Conservation (phyloP, 2,797 vertebrate species). For the Chelonia mydas region DNA sequence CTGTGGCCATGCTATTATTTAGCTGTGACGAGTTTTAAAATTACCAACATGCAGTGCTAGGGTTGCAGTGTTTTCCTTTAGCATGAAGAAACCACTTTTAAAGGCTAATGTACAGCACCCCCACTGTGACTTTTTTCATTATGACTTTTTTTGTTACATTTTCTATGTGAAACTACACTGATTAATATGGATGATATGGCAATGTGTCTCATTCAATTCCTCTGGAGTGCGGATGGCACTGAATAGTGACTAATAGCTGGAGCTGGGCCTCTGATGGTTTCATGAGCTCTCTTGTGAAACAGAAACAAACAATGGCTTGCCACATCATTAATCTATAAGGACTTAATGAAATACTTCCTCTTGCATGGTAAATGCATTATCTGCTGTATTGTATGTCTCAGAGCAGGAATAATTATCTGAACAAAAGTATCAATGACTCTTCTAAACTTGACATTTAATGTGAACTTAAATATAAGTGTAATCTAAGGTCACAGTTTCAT, state of each 20-base stretch:
- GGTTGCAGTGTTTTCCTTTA: slow-evolving; percentile 62
- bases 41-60: slow-evolving; percentile 54
- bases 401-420: slow-evolving; percentile 55
- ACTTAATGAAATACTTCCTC: slow-evolving; percentile 74
- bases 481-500: neutral
- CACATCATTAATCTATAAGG: slow-evolving; percentile 75
- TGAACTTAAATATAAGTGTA: slow-evolving; percentile 41
- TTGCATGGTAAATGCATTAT: slow-evolving; percentile 66
- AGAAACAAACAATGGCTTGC: slow-evolving; percentile 73
- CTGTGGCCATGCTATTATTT: slow-evolving; percentile 73
- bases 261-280: slow-evolving; percentile 57
- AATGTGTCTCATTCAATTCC: slow-evolving; percentile 55
- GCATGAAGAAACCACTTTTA: slow-evolving; percentile 62
- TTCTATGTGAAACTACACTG: slow-evolving; percentile 67
- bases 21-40: slow-evolving; percentile 72
- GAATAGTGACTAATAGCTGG: slow-evolving; percentile 72
- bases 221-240: slow-evolving; percentile 44
- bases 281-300: slow-evolving; percentile 57
- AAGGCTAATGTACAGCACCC: slow-evolving; percentile 67
- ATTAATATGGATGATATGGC: slow-evolving; percentile 78
- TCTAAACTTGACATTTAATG: slow-evolving; percentile 56
- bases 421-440: slow-evolving; percentile 41
- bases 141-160: slow-evolving; percentile 65
- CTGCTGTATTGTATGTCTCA: slow-evolving; percentile 5
- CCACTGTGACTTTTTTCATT: slow-evolving; percentile 54